Evolutionary conservation across 2,113 vertebrate genomes (phyloP).

Genomic region (Notarius lentiginosus): DNA sequence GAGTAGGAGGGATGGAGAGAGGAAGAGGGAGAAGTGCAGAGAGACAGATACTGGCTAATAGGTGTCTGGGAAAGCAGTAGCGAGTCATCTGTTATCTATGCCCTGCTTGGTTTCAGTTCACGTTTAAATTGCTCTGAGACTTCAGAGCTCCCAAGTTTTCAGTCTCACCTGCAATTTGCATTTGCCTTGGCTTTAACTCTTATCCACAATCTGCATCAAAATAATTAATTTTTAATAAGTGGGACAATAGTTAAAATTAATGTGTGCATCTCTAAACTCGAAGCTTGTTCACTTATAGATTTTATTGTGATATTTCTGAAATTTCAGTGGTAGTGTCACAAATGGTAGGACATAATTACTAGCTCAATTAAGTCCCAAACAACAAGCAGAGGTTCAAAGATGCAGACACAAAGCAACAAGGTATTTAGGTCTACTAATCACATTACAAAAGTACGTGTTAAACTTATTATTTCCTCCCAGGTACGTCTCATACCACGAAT

Average conservation of each 20-base stretch:
- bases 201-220: not conserved
- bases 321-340: not conserved
- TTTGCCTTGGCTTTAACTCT: not conserved
- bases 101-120: conserved; percentile 58
- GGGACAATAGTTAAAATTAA: not conserved
- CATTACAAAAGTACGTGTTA: not conserved
- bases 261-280: too few relatives aligned
- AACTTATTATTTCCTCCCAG: not conserved
- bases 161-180: conserved; percentile 67
- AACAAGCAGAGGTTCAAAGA: not conserved
- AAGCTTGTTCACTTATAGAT: not conserved
- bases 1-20: conserved; percentile 37
- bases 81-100: conserved; percentile 60
- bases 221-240: not conserved
- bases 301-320: not conserved
- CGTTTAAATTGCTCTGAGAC: conserved; percentile 76
- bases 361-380: not conserved
- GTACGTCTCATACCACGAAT: not conserved
- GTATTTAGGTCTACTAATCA: too few relatives aligned
- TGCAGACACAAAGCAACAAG: not conserved
- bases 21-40: conserved; percentile 12
- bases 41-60: conserved; percentile 61
- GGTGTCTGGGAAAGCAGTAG: conserved; percentile 61
- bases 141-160: conserved; percentile 62
- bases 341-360: not conserved